Evolutionary conservation across 1,140 invertebrate species (phyloP).

Genomic region (Hesperophylax magnus): DNA sequence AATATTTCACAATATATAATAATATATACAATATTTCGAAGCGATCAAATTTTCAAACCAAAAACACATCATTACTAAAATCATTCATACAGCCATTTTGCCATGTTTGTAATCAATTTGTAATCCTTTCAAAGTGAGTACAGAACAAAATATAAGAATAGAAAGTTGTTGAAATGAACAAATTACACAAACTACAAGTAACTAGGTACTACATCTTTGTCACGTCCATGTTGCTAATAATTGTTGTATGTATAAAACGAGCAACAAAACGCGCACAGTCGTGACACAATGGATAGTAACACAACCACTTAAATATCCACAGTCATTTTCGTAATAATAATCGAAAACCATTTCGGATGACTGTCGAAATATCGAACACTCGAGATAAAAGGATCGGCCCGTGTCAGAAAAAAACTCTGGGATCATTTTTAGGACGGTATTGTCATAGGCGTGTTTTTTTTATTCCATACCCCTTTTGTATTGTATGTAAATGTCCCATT

Average conservation of each 20-base stretch:
- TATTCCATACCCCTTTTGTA: constrained; percentile 2
- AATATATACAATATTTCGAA: too few relatives aligned
- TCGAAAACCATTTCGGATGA: constrained; percentile 21
- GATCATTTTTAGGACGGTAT: constrained; percentile 17
- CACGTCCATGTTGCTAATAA: not conserved
- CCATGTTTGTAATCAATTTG: too few relatives aligned
- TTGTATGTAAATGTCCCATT: constrained; percentile 43
- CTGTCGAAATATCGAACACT: constrained; percentile 34
- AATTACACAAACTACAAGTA: too few relatives aligned
- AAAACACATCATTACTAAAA: too few relatives aligned
- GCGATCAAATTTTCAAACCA: too few relatives aligned
- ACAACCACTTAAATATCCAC: too few relatives aligned
- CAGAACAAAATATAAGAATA: too few relatives aligned
- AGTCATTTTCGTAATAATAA: not conserved
- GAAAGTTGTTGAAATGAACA: too few relatives aligned
- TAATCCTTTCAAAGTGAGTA: too few relatives aligned
- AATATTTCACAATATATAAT: too few relatives aligned
- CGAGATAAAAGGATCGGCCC: constrained; percentile 10
- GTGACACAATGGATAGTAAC: not conserved
- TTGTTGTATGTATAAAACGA: not conserved
- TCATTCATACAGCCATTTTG: too few relatives aligned
- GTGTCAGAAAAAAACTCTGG: constrained; percentile 14
- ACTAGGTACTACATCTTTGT: not conserved
- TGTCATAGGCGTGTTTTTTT: constrained; percentile 35
- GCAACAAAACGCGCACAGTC: not conserved